Base-by-base conservation (phyloP, 2,797 vertebrate genomes). In the Crax fasciolata region DNA sequence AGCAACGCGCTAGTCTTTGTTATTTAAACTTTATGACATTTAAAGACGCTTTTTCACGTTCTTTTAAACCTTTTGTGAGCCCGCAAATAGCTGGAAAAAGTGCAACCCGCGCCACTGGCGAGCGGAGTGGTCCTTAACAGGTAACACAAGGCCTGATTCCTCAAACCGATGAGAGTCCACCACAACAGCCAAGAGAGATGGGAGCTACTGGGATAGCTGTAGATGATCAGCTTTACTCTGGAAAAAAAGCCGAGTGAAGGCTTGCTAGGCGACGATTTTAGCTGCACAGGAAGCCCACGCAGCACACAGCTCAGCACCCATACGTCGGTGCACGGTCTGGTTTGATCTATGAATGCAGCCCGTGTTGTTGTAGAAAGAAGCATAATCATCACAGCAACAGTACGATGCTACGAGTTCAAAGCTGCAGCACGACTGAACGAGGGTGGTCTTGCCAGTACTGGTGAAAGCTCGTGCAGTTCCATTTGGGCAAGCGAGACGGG, bases 21-120 rank as follows among this genome's bases (percentile, higher is more conserved):
- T 84, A 76, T 78, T 97, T 73, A 94, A 90, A 90, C 80, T 86
- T 87, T 10, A 57, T 61, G 87, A 63, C 20, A 57, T 85, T 88
- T 70, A 82, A 96, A 93, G 71, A 62, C 6, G 25, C 10, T 87
- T 84, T 83, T 92, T 78, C 63, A 59, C 85, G 59, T 52, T 91
- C 79, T 95, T 88, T 75, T 85, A 87, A 91, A 66, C 11, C 11
- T 75, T 67, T 4, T 2, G 1, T 1, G 4, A 81, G 73, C 52
- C 61, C 58, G 2, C 38, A 41, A 89, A 51, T 44, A 77, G 57
- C 51, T 90, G 79, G 68, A 51, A 70, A 59, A 93, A 73, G 73
- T 55, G 82, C 71, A 91, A 15, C 58, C 6, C 4, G 11, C 12
- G 0, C 71, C 74, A 44, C 55, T 75, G 32, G 79, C 79, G 35